phyloP scores from a whole-genome alignment of 2,888 invertebrate species.

The Clusia tigrina region DNA sequence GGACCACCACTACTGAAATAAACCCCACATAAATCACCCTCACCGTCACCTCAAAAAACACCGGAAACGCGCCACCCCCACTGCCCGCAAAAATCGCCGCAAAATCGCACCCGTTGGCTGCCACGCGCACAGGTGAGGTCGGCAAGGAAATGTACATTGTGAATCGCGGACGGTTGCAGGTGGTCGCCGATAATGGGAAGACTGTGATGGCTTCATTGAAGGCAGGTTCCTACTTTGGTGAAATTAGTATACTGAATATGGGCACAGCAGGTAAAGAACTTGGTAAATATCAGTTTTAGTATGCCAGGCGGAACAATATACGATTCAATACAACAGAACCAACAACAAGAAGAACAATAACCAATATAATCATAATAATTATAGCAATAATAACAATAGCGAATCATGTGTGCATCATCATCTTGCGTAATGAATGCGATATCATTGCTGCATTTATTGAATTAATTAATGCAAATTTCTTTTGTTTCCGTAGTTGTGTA shows the following conservation, averaged over 20 bases:
- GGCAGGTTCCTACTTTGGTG: slow-evolving; percentile 99
- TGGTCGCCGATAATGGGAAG: slow-evolving; percentile 93
- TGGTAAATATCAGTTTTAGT: slow-evolving; percentile 84
- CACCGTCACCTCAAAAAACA: slow-evolving; percentile 16
- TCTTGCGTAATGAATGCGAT: too few relatives aligned
- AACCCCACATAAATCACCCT: slow-evolving; percentile 26
- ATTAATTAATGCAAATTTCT: too few relatives aligned
- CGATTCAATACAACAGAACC: too few relatives aligned
- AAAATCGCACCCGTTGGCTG: background rate
- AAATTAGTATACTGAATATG: slow-evolving; percentile 99
- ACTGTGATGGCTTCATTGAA: slow-evolving; percentile 96
- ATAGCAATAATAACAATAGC: too few relatives aligned
- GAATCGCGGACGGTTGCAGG: slow-evolving; percentile 93
- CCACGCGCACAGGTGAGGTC: slow-evolving; percentile 82
- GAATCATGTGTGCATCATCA: too few relatives aligned
- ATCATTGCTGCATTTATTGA: too few relatives aligned
- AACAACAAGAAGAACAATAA: too few relatives aligned
- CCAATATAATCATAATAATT: too few relatives aligned
- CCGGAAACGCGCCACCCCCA: background rate
- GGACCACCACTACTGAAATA: slow-evolving; percentile 12
- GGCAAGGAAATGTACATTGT: slow-evolving; percentile 99
- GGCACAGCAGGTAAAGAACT: slow-evolving; percentile 98
- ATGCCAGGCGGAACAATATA: slow-evolving; percentile 65
- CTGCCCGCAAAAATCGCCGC: background rate
- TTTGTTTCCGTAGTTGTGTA: too few relatives aligned